A percentile compares a stretch with the other conserved stretches of the same genome.
These are phyloP conservation scores for Sitta carolinensis DNA, from an alignment of 2,797 vertebrate genomes.

Conservation along the genomic window DNA sequence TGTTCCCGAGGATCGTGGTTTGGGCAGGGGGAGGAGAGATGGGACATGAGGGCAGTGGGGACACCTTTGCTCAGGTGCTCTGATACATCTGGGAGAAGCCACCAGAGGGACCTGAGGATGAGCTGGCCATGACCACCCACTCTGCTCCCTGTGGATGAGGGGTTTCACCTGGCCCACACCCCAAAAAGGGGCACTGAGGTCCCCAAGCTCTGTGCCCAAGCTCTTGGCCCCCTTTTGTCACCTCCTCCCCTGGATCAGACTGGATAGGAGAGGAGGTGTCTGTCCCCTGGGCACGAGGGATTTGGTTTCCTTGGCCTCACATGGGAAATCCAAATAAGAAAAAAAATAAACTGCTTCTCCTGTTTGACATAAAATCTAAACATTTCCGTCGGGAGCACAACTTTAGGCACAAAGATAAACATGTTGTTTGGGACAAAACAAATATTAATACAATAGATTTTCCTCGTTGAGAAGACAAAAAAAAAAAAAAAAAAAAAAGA, in stretches of 20 bases:
- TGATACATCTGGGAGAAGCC: background rate
- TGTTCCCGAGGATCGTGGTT: fast-evolving
- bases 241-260: background rate
- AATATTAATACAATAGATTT: fast-evolving
- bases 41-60: fast-evolving
- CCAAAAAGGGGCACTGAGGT: background rate
- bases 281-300: fast-evolving
- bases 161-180: background rate
- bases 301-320: background rate
- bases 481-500: too few relatives aligned
- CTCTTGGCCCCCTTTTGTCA: background rate
- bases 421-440: fast-evolving
- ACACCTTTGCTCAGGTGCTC: background rate
- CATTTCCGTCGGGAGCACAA: fast-evolving
- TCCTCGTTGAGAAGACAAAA: background rate
- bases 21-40: fast-evolving
- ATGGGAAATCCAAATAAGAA: background rate
- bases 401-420: background rate
- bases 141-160: fast-evolving
- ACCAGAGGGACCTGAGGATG: background rate
- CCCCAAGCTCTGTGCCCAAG: background rate
- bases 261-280: background rate
- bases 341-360: background rate
- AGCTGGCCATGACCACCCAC: background rate
- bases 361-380: background rate